Percentiles rank a stretch among this genome's conserved stretches.
phyloP scores from a whole-genome alignment of 2,888 invertebrate genomes.

The Pachydiplax longipennis region DNA sequence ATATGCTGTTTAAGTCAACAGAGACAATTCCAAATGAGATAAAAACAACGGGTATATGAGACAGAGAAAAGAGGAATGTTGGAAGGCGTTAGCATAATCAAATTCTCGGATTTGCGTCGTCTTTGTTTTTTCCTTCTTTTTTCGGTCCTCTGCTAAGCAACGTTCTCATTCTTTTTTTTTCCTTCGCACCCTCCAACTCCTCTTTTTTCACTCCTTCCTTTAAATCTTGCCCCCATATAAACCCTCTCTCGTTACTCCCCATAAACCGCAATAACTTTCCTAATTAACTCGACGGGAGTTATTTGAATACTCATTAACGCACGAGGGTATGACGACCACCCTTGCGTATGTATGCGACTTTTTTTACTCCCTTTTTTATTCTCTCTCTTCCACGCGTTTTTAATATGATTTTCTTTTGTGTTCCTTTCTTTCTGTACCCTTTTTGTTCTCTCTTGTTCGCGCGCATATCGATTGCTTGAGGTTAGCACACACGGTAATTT shows the following conservation, averaged over 20 bases:
- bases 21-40: not conserved
- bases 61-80: not conserved
- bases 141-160: not conserved
- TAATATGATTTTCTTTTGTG: not conserved
- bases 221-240: not conserved
- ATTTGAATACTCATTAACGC: conserved; percentile 43
- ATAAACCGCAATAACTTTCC: conserved; percentile 40
- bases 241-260: not conserved
- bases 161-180: not conserved
- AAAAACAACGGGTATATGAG: not conserved
- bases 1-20: not conserved
- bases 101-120: not conserved
- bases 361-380: conserved; percentile 4
- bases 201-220: not conserved
- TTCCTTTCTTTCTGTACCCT: not conserved
- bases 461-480: not conserved
- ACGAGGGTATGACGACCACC: not conserved
- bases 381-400: not conserved
- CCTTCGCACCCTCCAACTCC: not conserved
- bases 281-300: conserved; percentile 41
- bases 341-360: conserved; percentile 10
- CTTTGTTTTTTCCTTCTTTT: not conserved
- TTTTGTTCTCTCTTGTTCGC: not conserved
- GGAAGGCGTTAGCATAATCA: not conserved
- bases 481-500: not conserved